A percentile compares a stretch with the other conserved stretches of the same genome.
phyloP scores from a whole-genome alignment of 2,113 vertebrate species.

The Vulpes lagopus region DNA sequence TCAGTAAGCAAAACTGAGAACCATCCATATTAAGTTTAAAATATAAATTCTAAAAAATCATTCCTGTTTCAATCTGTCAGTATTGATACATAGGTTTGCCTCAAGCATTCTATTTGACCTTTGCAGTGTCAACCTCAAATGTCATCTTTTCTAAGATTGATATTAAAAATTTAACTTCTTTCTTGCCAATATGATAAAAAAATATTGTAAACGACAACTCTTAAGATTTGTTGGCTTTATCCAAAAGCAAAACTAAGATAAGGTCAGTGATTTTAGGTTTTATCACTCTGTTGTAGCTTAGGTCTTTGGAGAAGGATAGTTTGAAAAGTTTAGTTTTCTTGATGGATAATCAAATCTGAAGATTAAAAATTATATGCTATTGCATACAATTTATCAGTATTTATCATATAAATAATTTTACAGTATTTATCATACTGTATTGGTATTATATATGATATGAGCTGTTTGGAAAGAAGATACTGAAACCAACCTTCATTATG shows the following conservation, averaged over 20 bases:
- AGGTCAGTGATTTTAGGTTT: neutral
- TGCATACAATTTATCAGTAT: neutral
- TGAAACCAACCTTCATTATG: neutral
- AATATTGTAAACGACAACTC: conserved; percentile 17
- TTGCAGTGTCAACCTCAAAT: conserved; percentile 65
- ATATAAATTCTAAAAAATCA: conserved; percentile 30
- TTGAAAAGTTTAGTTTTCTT: conserved; percentile 12
- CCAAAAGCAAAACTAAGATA: conserved; percentile 26
- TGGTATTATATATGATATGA: neutral
- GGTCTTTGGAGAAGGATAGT: neutral
- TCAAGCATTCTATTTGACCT: conserved; percentile 67
- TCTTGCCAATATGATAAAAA: conserved; percentile 51
- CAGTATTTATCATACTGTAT: neutral
- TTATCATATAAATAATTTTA: neutral
- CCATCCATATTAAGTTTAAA: conserved; percentile 40
- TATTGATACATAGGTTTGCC: conserved; percentile 63
- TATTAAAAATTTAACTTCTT: conserved; percentile 63
- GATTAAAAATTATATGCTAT: neutral
- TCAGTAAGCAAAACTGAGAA: conserved; percentile 51
- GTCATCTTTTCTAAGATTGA: conserved; percentile 51
- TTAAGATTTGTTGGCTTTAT: conserved; percentile 21
- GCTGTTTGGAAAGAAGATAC: neutral
- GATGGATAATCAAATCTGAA: neutral
- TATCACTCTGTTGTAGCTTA: neutral
- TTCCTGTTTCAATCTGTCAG: conserved; percentile 31